Evolutionary conservation across 2,797 vertebrate species (phyloP).

Genomic region (Muscicapa striata): DNA sequence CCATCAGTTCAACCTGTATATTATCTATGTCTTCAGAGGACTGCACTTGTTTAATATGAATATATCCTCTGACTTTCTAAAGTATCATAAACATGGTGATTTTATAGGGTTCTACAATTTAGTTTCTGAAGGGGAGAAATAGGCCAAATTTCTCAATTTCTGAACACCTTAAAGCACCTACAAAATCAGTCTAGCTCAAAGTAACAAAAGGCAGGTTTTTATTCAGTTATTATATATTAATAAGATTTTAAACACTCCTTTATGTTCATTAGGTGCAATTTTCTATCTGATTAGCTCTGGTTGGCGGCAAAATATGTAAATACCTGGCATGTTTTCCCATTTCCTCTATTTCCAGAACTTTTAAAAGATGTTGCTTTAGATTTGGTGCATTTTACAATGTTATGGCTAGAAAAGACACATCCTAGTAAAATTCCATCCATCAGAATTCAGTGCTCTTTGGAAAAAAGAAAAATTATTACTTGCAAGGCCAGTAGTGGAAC

Average conservation of each 20-base stretch:
- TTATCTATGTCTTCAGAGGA: neutral
- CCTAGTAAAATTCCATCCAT: neutral
- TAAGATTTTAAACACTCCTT: neutral
- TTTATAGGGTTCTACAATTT: neutral
- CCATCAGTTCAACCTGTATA: neutral
- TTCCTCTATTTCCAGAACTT: neutral
- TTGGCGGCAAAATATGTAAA: conserved; percentile 20
- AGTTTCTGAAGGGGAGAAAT: neutral
- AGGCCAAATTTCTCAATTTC: neutral
- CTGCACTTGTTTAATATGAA: neutral
- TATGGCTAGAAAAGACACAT: neutral
- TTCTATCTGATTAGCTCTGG: neutral
- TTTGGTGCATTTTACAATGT: neutral
- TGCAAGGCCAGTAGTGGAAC: neutral
- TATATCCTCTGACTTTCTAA: neutral
- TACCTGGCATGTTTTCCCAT: neutral
- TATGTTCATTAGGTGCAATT: neutral
- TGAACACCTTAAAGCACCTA: neutral
- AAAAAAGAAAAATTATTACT: neutral
- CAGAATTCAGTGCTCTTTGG: neutral
- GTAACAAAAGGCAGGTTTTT: neutral
- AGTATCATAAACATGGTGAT: neutral
- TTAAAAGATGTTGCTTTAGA: neutral
- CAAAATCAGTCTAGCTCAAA: neutral
- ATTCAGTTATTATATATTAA: neutral